These are phyloP conservation scores for Priocnemis perturbator DNA, from an alignment of 2,888 invertebrate genomes.

Conservation along the genomic window DNA sequence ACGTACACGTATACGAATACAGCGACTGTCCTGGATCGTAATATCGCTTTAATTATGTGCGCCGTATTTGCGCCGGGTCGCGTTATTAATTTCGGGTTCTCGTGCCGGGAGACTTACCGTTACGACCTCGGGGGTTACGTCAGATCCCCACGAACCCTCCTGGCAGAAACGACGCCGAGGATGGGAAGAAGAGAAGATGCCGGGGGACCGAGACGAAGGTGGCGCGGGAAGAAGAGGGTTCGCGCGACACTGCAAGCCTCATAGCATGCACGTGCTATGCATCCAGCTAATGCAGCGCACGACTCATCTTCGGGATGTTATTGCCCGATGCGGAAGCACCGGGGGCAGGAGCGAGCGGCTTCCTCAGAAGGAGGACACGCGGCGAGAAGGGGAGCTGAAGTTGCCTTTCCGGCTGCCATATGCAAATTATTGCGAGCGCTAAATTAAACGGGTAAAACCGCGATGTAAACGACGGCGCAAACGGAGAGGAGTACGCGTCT, in stretches of 20 bases:
- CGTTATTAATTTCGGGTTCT: slow-evolving; percentile 69
- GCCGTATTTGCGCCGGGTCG: slow-evolving; percentile 64
- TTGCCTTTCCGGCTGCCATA: slow-evolving; percentile 35
- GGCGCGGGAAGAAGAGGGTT: not conserved
- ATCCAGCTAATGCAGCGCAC: slow-evolving; percentile 45
- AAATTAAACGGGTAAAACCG: slow-evolving; percentile 68
- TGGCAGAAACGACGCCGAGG: not conserved
- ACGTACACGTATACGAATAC: too few species aligned
- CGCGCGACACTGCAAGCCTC: slow-evolving; percentile 17
- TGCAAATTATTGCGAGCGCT: slow-evolving; percentile 69
- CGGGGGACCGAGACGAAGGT: not conserved
- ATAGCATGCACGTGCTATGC: slow-evolving; percentile 46
- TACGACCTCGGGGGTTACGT: slow-evolving; percentile 58
- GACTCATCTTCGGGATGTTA: slow-evolving; percentile 70
- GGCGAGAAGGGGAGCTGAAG: slow-evolving; percentile 12
- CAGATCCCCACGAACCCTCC: slow-evolving; percentile 42
- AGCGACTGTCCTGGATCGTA: slow-evolving; percentile 56
- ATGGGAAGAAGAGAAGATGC: slow-evolving; percentile 6
- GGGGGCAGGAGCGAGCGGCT: too few species aligned
- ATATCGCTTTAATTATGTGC: slow-evolving; percentile 69
- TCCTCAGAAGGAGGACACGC: not conserved
- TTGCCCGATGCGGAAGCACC: slow-evolving; percentile 53
- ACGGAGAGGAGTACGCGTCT: not conserved
- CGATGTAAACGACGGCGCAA: slow-evolving; percentile 49
- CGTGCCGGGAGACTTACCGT: slow-evolving; percentile 63